These are phyloP conservation scores for Neoitamus cyanurus DNA, from an alignment of 2,888 invertebrate genomes.

Conservation along the genomic window DNA sequence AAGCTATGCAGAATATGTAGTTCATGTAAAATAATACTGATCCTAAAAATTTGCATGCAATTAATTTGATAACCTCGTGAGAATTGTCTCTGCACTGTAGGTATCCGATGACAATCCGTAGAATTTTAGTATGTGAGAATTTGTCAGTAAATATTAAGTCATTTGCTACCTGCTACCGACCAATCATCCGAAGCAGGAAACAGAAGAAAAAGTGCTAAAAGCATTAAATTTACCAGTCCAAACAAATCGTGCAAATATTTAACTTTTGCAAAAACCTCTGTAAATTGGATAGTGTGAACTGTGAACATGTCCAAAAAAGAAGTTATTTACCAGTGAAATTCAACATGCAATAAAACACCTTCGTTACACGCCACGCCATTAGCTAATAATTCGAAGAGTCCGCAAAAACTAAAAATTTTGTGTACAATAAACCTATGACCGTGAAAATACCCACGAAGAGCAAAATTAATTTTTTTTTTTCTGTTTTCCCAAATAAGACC, in stretches of 20 bases:
- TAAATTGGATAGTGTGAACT: not conserved
- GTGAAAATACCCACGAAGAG: not conserved
- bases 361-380: not conserved
- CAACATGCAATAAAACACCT: not conserved
- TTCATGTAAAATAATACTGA: too few relatives aligned
- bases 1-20: too few relatives aligned
- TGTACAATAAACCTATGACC: not conserved
- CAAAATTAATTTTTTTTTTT: not conserved
- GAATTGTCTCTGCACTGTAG: not conserved
- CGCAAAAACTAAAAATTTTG: not conserved
- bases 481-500: not conserved
- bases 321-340: not conserved
- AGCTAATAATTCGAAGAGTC: not conserved
- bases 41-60: too few relatives aligned
- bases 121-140: not conserved
- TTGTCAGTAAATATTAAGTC: not conserved
- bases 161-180: not conserved
- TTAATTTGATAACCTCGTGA: too few relatives aligned
- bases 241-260: not conserved
- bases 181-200: not conserved
- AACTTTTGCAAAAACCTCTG: not conserved
- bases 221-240: not conserved
- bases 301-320: not conserved
- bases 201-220: not conserved
- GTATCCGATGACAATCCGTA: not conserved